Evolutionary conservation across 2,797 vertebrate species (phyloP).

Genomic region (Enteromius trimaculatus): DNA sequence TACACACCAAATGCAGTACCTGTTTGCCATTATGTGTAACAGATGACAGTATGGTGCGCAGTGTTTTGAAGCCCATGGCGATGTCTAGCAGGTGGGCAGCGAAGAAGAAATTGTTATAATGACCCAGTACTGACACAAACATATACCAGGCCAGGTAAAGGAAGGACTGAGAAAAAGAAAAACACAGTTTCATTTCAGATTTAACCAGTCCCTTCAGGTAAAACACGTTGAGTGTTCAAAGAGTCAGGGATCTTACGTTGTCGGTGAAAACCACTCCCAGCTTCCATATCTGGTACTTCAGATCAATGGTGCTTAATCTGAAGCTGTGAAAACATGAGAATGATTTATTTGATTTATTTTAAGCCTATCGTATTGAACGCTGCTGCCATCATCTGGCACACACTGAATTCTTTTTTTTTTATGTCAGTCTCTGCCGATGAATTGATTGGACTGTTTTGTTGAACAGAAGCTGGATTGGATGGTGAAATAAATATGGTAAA

Average conservation of each 20-base stretch:
- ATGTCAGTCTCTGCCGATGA: not conserved
- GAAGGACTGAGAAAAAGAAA: slow-evolving; percentile 70
- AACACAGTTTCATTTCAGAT: slow-evolving; percentile 10
- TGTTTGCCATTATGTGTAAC: slow-evolving; percentile 83
- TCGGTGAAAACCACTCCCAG: slow-evolving; percentile 79
- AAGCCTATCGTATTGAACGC: slow-evolving; percentile 28
- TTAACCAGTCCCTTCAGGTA: not conserved
- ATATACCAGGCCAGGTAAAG: slow-evolving; percentile 80
- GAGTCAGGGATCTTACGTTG: slow-evolving; percentile 67
- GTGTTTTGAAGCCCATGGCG: slow-evolving; percentile 81
- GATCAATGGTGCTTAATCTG: slow-evolving; percentile 72
- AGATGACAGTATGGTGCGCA: slow-evolving; percentile 79
- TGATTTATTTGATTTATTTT: not conserved
- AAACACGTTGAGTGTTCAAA: not conserved
- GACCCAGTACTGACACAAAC: slow-evolving; percentile 76
- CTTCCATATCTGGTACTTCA: slow-evolving; percentile 81
- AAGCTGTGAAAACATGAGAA: slow-evolving; percentile 54
- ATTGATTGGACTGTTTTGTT: not conserved
- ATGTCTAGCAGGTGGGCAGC: slow-evolving; percentile 81
- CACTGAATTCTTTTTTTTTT: not conserved
- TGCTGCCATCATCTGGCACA: slow-evolving; percentile 47
- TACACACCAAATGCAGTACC: slow-evolving; percentile 58
- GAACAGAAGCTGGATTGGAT: not conserved
- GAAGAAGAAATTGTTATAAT: slow-evolving; percentile 83
- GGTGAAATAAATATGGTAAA: not conserved